phyloP scores from a whole-genome alignment of 2,888 invertebrate genomes.

The Pemphredon lugubris region DNA sequence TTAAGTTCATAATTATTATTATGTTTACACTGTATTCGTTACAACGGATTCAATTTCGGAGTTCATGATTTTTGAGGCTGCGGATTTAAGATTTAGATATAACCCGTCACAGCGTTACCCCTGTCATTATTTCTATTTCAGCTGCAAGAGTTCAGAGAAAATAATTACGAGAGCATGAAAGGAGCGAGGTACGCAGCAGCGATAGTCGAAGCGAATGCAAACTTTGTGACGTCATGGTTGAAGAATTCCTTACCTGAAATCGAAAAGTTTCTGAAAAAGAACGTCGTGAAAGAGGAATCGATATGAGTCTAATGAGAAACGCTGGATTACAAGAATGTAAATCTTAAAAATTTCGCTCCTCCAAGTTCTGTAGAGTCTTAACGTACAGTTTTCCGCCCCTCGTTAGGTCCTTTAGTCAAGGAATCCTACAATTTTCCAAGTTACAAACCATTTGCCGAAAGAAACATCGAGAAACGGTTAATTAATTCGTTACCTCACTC shows the following conservation, averaged over 20 bases:
- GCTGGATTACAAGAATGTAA: not conserved
- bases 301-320: not conserved
- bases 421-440: not conserved
- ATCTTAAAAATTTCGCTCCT: not conserved
- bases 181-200: conserved; percentile 68
- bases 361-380: not conserved
- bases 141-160: conserved; percentile 72
- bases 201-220: conserved; percentile 71
- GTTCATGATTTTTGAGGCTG: too few species aligned
- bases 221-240: conserved; percentile 69
- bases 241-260: conserved; percentile 66
- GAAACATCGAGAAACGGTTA: too few species aligned
- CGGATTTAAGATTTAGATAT: too few species aligned
- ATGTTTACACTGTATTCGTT: too few species aligned
- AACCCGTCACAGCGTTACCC: too few species aligned
- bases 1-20: too few species aligned
- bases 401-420: not conserved
- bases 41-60: too few species aligned
- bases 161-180: conserved; percentile 70
- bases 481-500: too few species aligned
- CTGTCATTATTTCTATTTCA: too few species aligned
- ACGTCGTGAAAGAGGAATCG: conserved; percentile 4
- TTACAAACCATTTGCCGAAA: too few species aligned
- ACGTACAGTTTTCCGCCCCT: not conserved
- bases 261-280: conserved; percentile 55